Percentiles rank a stretch among this genome's conserved stretches.
These are phyloP conservation scores for Oncorhynchus keta DNA, from an alignment of 2,113 vertebrate genomes.

Conservation along the genomic window DNA sequence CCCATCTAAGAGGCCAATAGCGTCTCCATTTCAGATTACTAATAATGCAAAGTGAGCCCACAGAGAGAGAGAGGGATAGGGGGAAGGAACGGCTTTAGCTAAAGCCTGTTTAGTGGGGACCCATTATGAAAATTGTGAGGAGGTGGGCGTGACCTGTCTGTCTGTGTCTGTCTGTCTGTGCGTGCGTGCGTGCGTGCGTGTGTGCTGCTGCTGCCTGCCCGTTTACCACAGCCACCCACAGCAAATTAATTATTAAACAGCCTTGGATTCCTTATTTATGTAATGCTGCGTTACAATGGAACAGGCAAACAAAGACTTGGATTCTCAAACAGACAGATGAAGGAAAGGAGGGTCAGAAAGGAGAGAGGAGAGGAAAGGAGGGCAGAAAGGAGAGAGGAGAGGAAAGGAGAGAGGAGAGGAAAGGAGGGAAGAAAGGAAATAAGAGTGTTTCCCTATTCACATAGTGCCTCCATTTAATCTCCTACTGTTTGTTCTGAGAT, in stretches of 20 bases:
- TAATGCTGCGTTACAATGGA: slow-evolving; percentile 53
- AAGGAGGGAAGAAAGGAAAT: slow-evolving; percentile 12
- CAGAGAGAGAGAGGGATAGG: slow-evolving; percentile 40
- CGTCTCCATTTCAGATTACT: slow-evolving; percentile 49
- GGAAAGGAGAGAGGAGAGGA: slow-evolving; percentile 2
- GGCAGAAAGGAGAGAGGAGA: not conserved
- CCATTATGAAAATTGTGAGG: slow-evolving; percentile 67
- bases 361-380: no score
- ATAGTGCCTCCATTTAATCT: slow-evolving; percentile 67
- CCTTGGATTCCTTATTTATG: slow-evolving; percentile 59
- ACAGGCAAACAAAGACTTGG: slow-evolving; percentile 55
- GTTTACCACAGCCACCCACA: slow-evolving; percentile 43
- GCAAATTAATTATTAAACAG: slow-evolving; percentile 70
- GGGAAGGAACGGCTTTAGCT: slow-evolving; percentile 39
- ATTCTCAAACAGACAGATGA: slow-evolving; percentile 30
- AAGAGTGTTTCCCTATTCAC: slow-evolving; percentile 38
- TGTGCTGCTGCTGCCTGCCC: slow-evolving; percentile 37
- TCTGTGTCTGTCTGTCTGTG: not conserved
- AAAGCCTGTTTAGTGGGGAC: slow-evolving; percentile 43
- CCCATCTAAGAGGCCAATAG: slow-evolving; percentile 49
- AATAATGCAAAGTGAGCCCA: slow-evolving; percentile 55
- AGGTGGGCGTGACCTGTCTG: slow-evolving; percentile 24
- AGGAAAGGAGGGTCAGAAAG: not conserved
- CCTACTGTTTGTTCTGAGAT: slow-evolving; percentile 65
- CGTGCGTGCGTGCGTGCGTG: not conserved